Evolutionary conservation across 2,797 vertebrate species (phyloP).

Genomic region (Scolopax bukidnonensis): DNA sequence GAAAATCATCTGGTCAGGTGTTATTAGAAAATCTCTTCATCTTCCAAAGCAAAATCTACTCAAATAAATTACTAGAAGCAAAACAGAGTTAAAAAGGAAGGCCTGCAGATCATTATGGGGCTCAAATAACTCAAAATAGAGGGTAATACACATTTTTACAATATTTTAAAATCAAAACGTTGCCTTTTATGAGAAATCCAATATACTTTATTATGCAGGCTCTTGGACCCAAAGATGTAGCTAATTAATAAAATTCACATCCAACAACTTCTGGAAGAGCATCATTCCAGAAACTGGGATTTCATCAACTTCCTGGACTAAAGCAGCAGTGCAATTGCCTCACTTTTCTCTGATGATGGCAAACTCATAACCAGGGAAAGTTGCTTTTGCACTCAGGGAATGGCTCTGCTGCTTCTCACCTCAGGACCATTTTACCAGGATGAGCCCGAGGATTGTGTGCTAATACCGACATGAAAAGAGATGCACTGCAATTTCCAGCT

Average conservation of each 20-base stretch:
- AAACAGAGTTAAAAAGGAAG: background rate
- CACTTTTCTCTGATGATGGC: background rate
- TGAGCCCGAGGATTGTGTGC: background rate
- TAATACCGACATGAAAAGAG: background rate
- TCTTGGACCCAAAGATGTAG: background rate
- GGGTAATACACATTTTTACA: background rate
- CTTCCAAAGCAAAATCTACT: conserved; percentile 9
- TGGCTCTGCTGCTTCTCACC: background rate
- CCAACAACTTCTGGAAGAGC: background rate
- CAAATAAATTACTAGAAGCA: background rate
- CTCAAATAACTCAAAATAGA: background rate
- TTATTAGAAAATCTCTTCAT: conserved; percentile 77
- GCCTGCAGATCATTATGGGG: background rate
- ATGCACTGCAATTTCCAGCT: background rate
- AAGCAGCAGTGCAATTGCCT: background rate
- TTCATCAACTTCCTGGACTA: background rate
- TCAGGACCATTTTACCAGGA: background rate
- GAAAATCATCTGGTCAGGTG: conserved; percentile 64
- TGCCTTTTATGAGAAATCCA: background rate
- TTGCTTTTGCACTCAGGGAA: background rate
- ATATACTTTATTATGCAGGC: background rate
- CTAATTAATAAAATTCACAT: background rate
- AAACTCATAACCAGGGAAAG: background rate
- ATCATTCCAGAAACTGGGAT: background rate
- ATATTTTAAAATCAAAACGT: background rate